A percentile compares a stretch with the other conserved stretches of the same genome.
Conservation (phyloP, 2,888 invertebrate species). For the Thymelicus lineola region DNA sequence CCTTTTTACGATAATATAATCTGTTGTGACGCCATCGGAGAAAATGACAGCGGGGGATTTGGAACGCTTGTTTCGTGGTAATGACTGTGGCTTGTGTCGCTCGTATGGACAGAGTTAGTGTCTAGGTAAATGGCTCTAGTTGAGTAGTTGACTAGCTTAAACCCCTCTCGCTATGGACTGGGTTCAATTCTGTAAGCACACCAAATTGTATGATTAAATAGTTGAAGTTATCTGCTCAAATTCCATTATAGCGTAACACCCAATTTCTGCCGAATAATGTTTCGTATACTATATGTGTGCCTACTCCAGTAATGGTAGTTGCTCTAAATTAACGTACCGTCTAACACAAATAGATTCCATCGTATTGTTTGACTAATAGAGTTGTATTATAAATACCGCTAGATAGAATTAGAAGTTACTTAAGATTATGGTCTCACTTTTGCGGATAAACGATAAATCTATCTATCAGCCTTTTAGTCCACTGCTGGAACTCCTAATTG, state of each 20-base stretch:
- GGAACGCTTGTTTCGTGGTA: slow-evolving; percentile 5
- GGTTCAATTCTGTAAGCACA: too few relatives aligned
- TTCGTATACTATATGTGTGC: too few relatives aligned
- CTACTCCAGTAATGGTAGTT: background rate
- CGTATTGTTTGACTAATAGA: slow-evolving; percentile 2
- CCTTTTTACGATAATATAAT: slow-evolving; percentile 18
- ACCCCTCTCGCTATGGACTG: too few relatives aligned
- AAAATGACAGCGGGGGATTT: slow-evolving; percentile 6
- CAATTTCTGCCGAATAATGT: too few relatives aligned
- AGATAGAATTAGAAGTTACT: background rate
- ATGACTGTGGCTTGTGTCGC: background rate
- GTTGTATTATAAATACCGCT: slow-evolving; percentile 7
- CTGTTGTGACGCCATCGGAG: slow-evolving; percentile 10
- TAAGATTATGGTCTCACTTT: background rate
- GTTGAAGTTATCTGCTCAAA: too few relatives aligned
- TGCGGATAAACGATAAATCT: background rate
- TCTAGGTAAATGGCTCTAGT: too few relatives aligned
- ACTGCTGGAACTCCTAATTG: too few relatives aligned
- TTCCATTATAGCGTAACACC: too few relatives aligned
- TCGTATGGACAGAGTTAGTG: too few relatives aligned
- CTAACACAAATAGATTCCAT: background rate
- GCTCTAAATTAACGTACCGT: background rate
- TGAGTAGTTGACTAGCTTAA: too few relatives aligned
- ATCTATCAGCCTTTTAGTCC: background rate
- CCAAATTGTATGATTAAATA: too few relatives aligned